A percentile compares a stretch with the other conserved stretches of the same genome.
phyloP scores from a whole-genome alignment of 2,888 invertebrate genomes.

The Chaitophorus viminalis region DNA sequence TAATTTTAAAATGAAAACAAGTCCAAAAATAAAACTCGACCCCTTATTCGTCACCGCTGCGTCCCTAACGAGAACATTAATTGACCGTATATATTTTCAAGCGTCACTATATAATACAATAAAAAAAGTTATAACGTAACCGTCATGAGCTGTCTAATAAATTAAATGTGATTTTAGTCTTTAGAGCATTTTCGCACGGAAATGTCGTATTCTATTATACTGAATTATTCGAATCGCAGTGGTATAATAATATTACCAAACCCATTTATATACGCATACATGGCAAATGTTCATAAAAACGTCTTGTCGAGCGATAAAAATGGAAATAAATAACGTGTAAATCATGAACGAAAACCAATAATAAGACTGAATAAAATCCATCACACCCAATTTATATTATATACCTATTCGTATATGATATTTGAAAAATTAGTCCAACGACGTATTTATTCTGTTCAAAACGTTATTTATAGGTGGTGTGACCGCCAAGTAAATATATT shows the following conservation, averaged over 20 bases:
- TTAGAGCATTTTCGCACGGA: constrained; percentile 5
- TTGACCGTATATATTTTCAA: background rate
- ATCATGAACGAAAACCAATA: background rate
- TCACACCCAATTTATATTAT: background rate
- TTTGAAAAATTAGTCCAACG: background rate
- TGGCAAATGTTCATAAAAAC: background rate
- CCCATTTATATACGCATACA: background rate
- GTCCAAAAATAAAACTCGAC: background rate
- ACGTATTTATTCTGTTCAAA: background rate
- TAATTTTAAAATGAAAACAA: background rate
- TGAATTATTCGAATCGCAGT: background rate
- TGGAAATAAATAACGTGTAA: background rate
- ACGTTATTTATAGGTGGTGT: background rate
- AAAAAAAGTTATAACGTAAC: background rate
- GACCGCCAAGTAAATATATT: background rate
- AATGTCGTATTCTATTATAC: background rate
- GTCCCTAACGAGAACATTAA: background rate
- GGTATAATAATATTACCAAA: too few species aligned
- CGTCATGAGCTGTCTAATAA: background rate
- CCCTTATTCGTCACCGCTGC: background rate
- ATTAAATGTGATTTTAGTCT: background rate
- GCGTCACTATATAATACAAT: background rate
- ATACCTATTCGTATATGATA: background rate
- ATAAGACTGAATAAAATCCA: background rate
- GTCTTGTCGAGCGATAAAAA: background rate